phyloP scores from a whole-genome alignment of 1,140 invertebrate genomes.

The Pantala flavescens region DNA sequence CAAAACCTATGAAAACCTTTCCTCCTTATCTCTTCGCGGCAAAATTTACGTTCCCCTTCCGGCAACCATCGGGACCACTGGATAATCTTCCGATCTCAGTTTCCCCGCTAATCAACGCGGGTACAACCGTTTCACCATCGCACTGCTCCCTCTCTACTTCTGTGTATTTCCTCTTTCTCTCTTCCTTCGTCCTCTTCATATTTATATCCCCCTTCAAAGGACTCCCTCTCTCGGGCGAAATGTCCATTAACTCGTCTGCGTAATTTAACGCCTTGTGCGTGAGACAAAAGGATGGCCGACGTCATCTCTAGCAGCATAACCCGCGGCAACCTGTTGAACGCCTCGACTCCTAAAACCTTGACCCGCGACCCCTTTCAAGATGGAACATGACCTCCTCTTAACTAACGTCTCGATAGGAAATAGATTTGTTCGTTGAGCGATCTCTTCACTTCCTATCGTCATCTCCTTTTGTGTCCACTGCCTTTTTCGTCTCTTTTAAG shows the following conservation, averaged over 20 bases:
- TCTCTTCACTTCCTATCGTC: not conserved
- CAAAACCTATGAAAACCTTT: too few species aligned
- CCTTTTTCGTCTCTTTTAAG: not conserved
- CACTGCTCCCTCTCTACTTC: too few species aligned
- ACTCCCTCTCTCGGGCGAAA: not conserved
- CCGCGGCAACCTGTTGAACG: not conserved
- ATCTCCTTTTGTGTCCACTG: not conserved
- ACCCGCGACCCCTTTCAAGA: not conserved
- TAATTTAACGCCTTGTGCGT: not conserved
- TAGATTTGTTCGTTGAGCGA: not conserved
- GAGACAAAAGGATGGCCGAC: not conserved
- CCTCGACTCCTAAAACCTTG: not conserved
- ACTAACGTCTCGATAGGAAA: not conserved
- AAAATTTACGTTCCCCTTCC: not conserved
- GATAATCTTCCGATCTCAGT: not conserved
- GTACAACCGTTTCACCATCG: too few species aligned
- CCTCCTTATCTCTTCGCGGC: not conserved
- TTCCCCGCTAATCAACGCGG: not conserved
- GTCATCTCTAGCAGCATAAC: not conserved
- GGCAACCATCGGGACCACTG: not conserved
- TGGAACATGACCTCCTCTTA: not conserved
- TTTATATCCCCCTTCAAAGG: not conserved
- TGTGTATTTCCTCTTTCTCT: too few species aligned
- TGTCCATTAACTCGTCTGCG: slow-evolving; percentile 4
- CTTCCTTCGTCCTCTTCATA: not conserved